Evolutionary conservation across 2,113 vertebrate genomes (phyloP), one percentile per base, ranked within the genome.

Genomic region (Neolamprologus cancellatus): DNA sequence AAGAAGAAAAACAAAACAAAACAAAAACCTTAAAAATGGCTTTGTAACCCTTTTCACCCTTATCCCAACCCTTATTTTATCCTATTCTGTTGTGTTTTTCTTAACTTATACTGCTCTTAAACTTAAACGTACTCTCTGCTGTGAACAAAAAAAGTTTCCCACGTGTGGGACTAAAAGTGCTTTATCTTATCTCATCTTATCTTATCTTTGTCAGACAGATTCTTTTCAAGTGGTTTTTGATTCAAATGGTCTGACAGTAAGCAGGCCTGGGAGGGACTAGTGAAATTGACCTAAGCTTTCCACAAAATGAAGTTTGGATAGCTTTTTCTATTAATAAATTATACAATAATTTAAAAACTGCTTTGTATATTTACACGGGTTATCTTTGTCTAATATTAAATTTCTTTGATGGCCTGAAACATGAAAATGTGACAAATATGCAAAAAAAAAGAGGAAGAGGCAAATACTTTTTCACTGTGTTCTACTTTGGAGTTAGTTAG

Each of bases 131-230:
- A n/a, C 57, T 32, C 28, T 61, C 57, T 61, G 30, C 5, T 61
- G 28, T 59, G 28, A 59, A 0, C 57, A 18, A 59, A 59, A 57
- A 1, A 59, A 0, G 28, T 59, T 32, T 59, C 28, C 57, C 28
- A 59, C 3, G 8, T 59, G 55, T 32, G 15, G 5, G 28, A 61
- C 57, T 61, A 61, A 61, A 57, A 32, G 0, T 32, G 28, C 0
- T 6, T 59, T 57, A 30, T 59, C 55, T 59, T 10, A 30, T 30
- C 55, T 50, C 0, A 18, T 50, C 48, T 50, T 3, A n/a, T 52
- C 52, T 57, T 17, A 17, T 59, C 14, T 59, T 30, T 10, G 30
- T 11, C 57, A 61, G 57, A 34, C 57, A 61, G 30, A 61, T 0
- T 61, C 57, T 61, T n/a, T 54, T 54, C 20, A 54, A 54, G 52